Evolutionary conservation across 2,113 vertebrate species (phyloP), one percentile per base, ranked within the genome.

Genomic region (Hippolais icterina): DNA sequence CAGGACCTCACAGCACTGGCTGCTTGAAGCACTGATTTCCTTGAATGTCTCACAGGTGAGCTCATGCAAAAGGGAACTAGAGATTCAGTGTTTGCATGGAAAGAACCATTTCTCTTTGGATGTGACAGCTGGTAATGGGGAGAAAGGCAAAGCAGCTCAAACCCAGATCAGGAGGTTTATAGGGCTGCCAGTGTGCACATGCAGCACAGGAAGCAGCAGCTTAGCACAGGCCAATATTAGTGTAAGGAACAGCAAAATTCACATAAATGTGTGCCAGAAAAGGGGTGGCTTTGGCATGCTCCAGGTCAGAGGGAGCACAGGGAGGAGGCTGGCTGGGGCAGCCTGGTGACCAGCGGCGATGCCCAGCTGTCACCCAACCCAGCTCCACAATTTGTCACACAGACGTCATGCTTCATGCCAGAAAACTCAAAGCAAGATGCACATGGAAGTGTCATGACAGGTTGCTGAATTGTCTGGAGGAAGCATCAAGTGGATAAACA

Each of bases 321-420:
- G 56, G 60, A 60, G 78, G 16, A 83, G 37, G 54, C 46, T 77
- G 78, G 44, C 15, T 39, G 54, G 53, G 33, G 4, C 46, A 91
- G 57, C 0, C 1, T 0, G 4, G 66, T 46, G 70, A 52, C 49
- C 90, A 69, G 52, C 0, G 0, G 29, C 3, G 5, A 59, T 31
- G 64, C 23, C 13, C 19, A 5, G 14, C 42, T 66, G 59, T 35
- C 82, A 82, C 47, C 49, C 52, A 68, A 4, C 21, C 18, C 1
- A 0, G 22, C 56, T 70, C 42, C 16, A 28, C 59, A 33, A 33
- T 28, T 65, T 3, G 7, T 86, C 82, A 70, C 1, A 1, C 2
- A 3, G 57, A 20, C 0, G 0, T 33, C 39, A 65, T 37, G 54
- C 47, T 70, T 80, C 4, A 0, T 7, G 39, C 50, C 69, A 78